Evolutionary conservation across 2,888 invertebrate genomes (phyloP).

Genomic region (Phortica magna): DNA sequence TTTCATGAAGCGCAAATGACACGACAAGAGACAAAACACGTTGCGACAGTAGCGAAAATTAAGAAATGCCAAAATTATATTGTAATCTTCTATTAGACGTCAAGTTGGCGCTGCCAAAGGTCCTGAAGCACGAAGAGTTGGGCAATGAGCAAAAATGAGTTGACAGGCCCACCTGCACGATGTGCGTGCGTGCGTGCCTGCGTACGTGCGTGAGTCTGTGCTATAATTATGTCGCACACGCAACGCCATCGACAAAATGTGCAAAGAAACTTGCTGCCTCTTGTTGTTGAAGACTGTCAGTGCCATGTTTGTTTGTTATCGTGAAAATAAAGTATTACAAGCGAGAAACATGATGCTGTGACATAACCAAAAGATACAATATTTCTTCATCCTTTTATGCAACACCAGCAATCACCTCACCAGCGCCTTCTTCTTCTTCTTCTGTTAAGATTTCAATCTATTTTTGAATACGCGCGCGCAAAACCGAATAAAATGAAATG

Average conservation of each 20-base stretch:
- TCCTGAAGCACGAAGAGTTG: too few relatives aligned
- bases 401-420: conserved; percentile 57
- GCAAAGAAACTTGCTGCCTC: background rate
- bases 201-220: background rate
- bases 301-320: too few relatives aligned
- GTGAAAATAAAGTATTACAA: background rate
- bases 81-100: conserved; percentile 62
- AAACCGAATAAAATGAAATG: conserved; percentile 32
- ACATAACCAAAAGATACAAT: background rate
- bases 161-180: too few relatives aligned
- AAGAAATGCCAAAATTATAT: conserved; percentile 61
- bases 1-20: background rate
- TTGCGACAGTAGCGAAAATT: conserved; percentile 48
- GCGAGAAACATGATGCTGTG: background rate
- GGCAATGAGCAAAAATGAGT: too few relatives aligned
- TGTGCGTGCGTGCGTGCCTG: too few relatives aligned
- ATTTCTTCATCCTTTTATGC: conserved; percentile 21
- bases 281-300: too few relatives aligned
- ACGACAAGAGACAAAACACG: too few relatives aligned
- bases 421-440: conserved; percentile 43
- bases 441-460: conserved; percentile 50
- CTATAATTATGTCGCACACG: conserved; percentile 68
- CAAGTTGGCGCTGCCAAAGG: conserved; percentile 21
- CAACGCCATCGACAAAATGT: conserved; percentile 49
- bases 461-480: conserved; percentile 42